Evolutionary conservation across 2,888 invertebrate genomes (phyloP).

Genomic region (Thymelicus sylvestris): DNA sequence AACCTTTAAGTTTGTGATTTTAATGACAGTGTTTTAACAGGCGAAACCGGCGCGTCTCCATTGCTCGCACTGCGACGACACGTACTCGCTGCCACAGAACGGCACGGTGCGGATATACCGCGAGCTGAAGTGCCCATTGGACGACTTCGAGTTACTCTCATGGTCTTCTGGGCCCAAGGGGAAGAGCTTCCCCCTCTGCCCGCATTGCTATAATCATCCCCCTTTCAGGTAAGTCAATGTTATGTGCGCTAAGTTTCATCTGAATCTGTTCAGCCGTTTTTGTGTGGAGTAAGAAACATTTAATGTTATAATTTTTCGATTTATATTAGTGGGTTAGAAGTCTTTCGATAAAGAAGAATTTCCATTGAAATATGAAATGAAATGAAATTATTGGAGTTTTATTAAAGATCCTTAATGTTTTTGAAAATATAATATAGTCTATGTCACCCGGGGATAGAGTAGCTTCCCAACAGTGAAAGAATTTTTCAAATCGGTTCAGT

Average conservation of each 20-base stretch:
- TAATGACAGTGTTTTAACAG: slow-evolving; percentile 46
- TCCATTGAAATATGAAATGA: no score
- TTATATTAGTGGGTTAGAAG: no score
- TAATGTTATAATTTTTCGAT: no score
- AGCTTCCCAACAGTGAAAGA: no score
- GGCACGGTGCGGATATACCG: slow-evolving; percentile 97
- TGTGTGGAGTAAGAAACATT: not conserved
- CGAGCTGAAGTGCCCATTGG: slow-evolving; percentile 98
- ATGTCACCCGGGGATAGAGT: no score
- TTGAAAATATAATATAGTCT: no score
- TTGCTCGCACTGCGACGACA: slow-evolving; percentile 98
- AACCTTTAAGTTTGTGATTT: no score
- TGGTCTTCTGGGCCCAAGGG: slow-evolving; percentile 98
- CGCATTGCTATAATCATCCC: slow-evolving; percentile 99
- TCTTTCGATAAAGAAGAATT: no score
- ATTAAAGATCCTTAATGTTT: no score
- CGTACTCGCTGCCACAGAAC: slow-evolving; percentile 96
- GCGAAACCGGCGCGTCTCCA: slow-evolving; percentile 97
- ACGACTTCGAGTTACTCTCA: slow-evolving; percentile 97
- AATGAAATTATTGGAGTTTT: no score
- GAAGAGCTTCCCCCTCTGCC: slow-evolving; percentile 98
- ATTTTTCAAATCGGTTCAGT: no score
- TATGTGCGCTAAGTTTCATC: not conserved
- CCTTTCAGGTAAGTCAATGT: slow-evolving; percentile 89
- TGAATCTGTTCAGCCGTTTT: no score